These are phyloP conservation scores for Pristionchus exspectatus DNA, from an alignment of 2,888 invertebrate species.

Conservation along the genomic window DNA sequence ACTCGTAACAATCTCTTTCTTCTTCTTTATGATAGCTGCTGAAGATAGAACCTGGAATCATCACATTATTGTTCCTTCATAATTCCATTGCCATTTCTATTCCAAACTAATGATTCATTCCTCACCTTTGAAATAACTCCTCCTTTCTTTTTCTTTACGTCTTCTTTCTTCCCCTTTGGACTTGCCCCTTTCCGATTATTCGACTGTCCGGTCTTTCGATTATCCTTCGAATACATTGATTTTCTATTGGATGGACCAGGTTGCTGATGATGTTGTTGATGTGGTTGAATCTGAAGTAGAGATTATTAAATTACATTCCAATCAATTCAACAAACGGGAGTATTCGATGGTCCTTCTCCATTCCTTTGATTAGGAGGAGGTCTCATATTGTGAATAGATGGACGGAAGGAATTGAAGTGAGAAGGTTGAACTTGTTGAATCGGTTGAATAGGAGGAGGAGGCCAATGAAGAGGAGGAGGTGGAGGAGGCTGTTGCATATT, in stretches of 20 bases:
- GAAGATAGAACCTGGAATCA: not conserved
- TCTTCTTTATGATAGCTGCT: slow-evolving; percentile 42
- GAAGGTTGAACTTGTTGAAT: not conserved
- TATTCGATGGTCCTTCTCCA: not conserved
- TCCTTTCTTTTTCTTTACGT: not conserved
- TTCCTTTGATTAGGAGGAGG: not conserved
- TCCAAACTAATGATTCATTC: not conserved
- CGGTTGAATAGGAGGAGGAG: not conserved
- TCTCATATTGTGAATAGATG: not conserved
- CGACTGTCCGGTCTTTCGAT: not conserved
- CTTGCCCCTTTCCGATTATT: not conserved
- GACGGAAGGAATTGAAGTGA: slow-evolving; percentile 23
- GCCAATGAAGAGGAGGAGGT: not conserved
- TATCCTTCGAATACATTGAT: not conserved
- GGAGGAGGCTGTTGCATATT: not conserved
- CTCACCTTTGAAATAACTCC: slow-evolving; percentile 2
- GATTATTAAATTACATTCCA: not conserved
- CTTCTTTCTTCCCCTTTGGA: slow-evolving; percentile 8
- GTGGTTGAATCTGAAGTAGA: not conserved
- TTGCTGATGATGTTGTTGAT: not conserved
- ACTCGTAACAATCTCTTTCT: slow-evolving; percentile 14
- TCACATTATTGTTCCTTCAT: not conserved
- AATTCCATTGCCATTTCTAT: not conserved
- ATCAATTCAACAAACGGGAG: not conserved
- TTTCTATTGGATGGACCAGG: not conserved